These are phyloP conservation scores for Mormyrus lacerda DNA, from an alignment of 2,113 vertebrate genomes.

Conservation along the genomic window DNA sequence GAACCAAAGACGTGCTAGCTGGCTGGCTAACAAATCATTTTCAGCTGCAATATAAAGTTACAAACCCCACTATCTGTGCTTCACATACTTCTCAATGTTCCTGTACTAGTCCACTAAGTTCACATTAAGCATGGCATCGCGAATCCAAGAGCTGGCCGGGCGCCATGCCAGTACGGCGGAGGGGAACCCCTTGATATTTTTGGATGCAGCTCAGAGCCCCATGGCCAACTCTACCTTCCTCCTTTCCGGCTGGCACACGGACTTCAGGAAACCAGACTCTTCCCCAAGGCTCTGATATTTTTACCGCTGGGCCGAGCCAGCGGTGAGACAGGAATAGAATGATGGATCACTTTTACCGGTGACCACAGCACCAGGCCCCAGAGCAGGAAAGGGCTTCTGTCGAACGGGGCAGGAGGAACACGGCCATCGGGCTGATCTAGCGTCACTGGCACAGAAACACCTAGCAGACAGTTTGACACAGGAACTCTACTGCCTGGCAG, in stretches of 20 bases:
- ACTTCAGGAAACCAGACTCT: not conserved
- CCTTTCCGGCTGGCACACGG: not conserved
- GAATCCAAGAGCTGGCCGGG: not conserved
- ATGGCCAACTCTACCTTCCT: not conserved
- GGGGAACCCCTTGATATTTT: not conserved
- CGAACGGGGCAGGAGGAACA: not conserved
- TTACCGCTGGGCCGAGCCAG: not conserved
- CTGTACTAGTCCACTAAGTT: not conserved
- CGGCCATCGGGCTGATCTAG: not conserved
- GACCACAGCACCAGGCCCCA: not conserved
- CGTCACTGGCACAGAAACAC: not conserved
- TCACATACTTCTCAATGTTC: not conserved
- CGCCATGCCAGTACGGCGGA: not conserved
- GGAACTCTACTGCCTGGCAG: not conserved
- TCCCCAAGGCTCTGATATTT: not conserved
- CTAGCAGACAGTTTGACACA: not conserved
- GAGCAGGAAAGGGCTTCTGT: not conserved
- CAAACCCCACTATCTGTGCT: not conserved
- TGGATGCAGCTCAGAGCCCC: not conserved
- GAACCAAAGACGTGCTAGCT: not conserved
- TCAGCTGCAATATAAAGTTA: not conserved
- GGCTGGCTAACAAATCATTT: not conserved
- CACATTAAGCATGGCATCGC: not conserved
- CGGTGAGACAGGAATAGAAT: conserved; percentile 3
- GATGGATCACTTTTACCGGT: not conserved